A percentile compares a stretch with the other conserved stretches of the same genome.
phyloP scores from a whole-genome alignment of 2,797 vertebrate genomes.

The Sebastes flavidus region DNA sequence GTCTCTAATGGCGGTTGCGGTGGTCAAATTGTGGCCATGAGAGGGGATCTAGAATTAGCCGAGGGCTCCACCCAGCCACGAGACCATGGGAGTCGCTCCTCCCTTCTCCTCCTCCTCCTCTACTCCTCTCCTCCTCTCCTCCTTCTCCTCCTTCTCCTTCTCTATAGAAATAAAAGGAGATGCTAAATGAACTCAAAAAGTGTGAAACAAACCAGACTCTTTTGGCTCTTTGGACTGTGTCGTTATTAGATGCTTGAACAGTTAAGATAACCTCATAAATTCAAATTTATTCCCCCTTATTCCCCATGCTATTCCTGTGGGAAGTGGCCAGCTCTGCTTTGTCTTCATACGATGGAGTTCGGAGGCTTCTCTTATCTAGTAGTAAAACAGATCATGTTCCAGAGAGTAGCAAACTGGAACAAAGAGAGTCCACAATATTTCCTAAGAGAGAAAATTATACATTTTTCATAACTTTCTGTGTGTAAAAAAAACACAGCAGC shows the following conservation, averaged over 20 bases:
- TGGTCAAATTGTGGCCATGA: constrained; percentile 22
- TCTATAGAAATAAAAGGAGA: constrained; percentile 11
- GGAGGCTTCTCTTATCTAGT: neutral
- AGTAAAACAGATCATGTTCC: neutral
- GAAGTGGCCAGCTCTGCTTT: neutral
- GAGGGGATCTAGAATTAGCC: constrained; percentile 46
- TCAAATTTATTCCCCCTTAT: neutral
- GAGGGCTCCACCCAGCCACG: constrained; percentile 53
- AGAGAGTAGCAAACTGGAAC: neutral
- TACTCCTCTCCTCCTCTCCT: neutral
- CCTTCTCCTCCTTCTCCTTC: neutral
- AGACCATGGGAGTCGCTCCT: constrained; percentile 11
- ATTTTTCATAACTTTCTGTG: constrained; percentile 26
- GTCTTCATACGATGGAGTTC: neutral
- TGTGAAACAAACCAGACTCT: neutral
- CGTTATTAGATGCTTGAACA: neutral
- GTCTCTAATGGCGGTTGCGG: constrained; percentile 29
- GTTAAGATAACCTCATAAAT: neutral
- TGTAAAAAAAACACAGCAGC: neutral
- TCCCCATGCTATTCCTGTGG: neutral
- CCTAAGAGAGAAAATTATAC: constrained; percentile 6
- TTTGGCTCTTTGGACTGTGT: neutral
- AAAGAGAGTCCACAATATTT: constrained; percentile 10
- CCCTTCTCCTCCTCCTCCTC: neutral
- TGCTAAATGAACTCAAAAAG: neutral